Base-by-base conservation (phyloP, 2,888 invertebrate genomes). In the Lithosia quadra region DNA sequence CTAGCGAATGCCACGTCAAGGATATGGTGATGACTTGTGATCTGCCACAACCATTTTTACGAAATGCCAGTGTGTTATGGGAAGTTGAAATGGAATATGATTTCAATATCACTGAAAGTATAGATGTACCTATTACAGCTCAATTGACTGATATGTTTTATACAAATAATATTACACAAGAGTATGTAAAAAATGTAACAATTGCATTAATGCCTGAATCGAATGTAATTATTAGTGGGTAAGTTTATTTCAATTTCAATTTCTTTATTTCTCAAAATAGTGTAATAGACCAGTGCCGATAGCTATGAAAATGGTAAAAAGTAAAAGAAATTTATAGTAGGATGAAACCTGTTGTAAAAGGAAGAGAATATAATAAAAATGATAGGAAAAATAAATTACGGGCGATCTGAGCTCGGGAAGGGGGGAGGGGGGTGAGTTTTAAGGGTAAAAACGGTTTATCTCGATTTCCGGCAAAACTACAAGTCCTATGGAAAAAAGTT, bases 71-170 rank as follows among this genome's bases (percentile, higher is more conserved):
- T 2, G 78, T 91, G 0, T 71, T 79, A 13, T 93, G 89, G 90
- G 88, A 90, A 15, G 84, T 94, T 10, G 92, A 93, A 80, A 65
- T 94, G 34, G 93, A 94, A 61, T 92, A 91, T 63, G 74, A 83
- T 2, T 74, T 84, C 15, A 86, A 85, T 62, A 81, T 79, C 1
- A 82, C 78, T 2, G 72, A 82, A 58, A 80, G 85, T 34, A 71
- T 78, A 7, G 78, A 83, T 59, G 71, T 92, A 8, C 80, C 71
- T 9, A 72, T 94, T 2, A 75, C 65, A 36, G 91, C 90, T 1
- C 80, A 76, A 58, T 68, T 94, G 21, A 82, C 82, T 56, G 92
- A 94, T 72, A 85, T 87, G 0, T 75, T 90, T 10, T 87, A 88
- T 28, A 85, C 85, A 56, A 88, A 88, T 13, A 53, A 67, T 61